Conservation (phyloP, 2,888 invertebrate genomes). For the Drosophila koepferae region DNA sequence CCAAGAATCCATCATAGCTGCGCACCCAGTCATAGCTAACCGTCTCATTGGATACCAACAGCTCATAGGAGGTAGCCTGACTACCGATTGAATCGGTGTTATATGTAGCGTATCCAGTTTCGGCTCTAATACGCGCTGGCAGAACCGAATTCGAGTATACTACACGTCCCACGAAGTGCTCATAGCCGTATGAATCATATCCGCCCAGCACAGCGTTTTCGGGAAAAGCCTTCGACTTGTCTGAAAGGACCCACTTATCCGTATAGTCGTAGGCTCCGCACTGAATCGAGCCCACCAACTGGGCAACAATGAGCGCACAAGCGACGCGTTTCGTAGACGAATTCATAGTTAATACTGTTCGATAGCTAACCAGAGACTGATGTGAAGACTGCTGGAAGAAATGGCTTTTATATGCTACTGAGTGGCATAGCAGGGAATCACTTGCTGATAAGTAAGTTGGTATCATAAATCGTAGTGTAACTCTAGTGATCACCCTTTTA, state of each 20-base stretch:
- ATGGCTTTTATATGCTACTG: background rate
- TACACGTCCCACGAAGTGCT: slow-evolving; percentile 58
- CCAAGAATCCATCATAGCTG: slow-evolving; percentile 54
- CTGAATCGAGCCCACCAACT: slow-evolving; percentile 42
- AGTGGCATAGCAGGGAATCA: background rate
- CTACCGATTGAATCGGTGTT: slow-evolving; percentile 11
- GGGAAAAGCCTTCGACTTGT: slow-evolving; percentile 34
- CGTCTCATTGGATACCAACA: slow-evolving; percentile 42
- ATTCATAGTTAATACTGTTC: slow-evolving; percentile 37
- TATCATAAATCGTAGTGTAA: background rate
- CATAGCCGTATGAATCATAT: slow-evolving; percentile 50
- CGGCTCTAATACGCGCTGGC: slow-evolving; percentile 51
- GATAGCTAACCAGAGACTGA: slow-evolving; percentile 1
- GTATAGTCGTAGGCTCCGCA: slow-evolving; percentile 39
- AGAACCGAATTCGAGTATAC: background rate
- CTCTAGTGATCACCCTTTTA: background rate
- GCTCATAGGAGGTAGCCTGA: slow-evolving; percentile 13
- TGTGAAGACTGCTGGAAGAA: background rate
- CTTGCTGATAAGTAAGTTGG: background rate
- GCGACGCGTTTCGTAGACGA: slow-evolving; percentile 23
- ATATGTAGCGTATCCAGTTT: slow-evolving; percentile 33
- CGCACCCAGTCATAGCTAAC: slow-evolving; percentile 45
- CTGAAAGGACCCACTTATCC: slow-evolving; percentile 39
- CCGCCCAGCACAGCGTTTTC: slow-evolving; percentile 51
- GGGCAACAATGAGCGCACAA: slow-evolving; percentile 35